Evolutionary conservation across 2,113 vertebrate genomes (phyloP), one percentile per base, ranked within the genome.

Genomic region (Glareola pratincola): DNA sequence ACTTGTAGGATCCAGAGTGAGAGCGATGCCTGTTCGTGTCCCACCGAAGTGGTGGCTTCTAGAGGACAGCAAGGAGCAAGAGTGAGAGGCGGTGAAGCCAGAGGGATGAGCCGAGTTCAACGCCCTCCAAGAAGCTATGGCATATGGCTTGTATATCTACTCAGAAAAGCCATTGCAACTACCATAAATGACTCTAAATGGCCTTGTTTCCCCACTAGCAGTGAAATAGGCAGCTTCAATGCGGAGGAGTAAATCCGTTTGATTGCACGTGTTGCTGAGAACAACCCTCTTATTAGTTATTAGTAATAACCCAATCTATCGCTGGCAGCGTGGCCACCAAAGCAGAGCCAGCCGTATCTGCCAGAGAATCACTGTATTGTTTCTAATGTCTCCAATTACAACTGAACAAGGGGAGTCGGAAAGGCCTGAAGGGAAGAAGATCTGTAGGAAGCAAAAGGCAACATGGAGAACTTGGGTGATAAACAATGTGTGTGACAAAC

Each of bases 191-290:
- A 81, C 91, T 94, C 62, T 34, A 95, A 96, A 97, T 91, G 69
- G 80, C 92, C 89, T 87, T 89, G 89, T 95, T 97, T 97, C 91
- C 88, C 92, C 7, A 3, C 76, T 68, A 57, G 91, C 91, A 72
- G 36, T 36, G 88, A 89, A 96, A 96, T 85, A 60, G 89, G 76
- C 73, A 79, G 92, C 84, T 97, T 87, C 91, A 56, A 47, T n/a
- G 92, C 80, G 94, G 77, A 94, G 73, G 83, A 95, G 92, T 96
- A 95, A 96, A 97, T 95, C 91, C 94, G 87, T 71, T 92, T 96
- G 92, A 97, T 85, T 81, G 88, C 77, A 63, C 80, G 34, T 14
- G 53, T 81, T 96, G 90, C 84, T 8, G n/a, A 92, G 81, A 96
- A 91, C 85, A 94, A 78, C 91, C 32, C 36, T 78, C 59, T 94